Conservation (phyloP, 2,888 invertebrate species). For the Phyllotreta cruciferae region DNA sequence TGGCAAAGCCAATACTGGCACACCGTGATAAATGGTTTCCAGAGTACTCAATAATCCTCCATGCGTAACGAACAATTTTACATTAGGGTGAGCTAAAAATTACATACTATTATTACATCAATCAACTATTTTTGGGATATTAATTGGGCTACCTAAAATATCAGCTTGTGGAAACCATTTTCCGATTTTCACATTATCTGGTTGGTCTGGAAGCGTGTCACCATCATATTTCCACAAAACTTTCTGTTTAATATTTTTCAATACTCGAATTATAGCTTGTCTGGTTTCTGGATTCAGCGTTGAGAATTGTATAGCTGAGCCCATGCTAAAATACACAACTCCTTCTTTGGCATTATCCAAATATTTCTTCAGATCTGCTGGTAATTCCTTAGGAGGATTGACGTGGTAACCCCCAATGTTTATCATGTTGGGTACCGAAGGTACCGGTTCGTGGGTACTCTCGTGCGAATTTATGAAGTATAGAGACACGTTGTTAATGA, state of each 20-base stretch:
- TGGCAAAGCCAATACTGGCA: slow-evolving; percentile 43
- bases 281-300: slow-evolving; percentile 64
- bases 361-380: slow-evolving; percentile 61
- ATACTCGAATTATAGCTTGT: slow-evolving; percentile 64
- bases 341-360: slow-evolving; percentile 65
- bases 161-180: slow-evolving; percentile 63
- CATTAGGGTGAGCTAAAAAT: slow-evolving; percentile 44
- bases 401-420: slow-evolving; percentile 67
- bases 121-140: neutral
- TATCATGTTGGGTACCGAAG: slow-evolving; percentile 65
- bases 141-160: neutral
- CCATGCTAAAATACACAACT: slow-evolving; percentile 68
- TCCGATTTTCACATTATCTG: slow-evolving; percentile 56
- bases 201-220: slow-evolving; percentile 52
- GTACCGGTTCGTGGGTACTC: slow-evolving; percentile 62
- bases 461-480: slow-evolving; percentile 59
- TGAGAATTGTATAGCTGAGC: slow-evolving; percentile 66
- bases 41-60: slow-evolving; percentile 43
- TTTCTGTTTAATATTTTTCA: slow-evolving; percentile 67
- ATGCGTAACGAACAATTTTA: slow-evolving; percentile 43
- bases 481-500: slow-evolving; percentile 48
- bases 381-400: slow-evolving; percentile 46
- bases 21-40: slow-evolving; percentile 43
- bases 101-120: neutral
- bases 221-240: slow-evolving; percentile 72